Base-by-base conservation (phyloP, 2,888 invertebrate species). In the Actias luna region DNA sequence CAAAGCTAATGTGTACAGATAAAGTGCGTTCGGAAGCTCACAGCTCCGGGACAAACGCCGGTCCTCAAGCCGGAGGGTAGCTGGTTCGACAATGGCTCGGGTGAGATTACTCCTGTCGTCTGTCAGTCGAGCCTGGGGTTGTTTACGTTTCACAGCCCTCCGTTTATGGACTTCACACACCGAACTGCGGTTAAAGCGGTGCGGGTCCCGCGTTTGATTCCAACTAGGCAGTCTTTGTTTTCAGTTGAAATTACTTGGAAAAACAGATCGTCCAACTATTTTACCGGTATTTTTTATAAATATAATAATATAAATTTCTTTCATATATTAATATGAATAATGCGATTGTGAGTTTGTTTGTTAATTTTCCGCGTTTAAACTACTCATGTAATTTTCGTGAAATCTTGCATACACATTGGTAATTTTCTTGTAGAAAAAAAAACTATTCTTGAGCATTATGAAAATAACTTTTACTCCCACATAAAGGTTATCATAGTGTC, bases 91-190 rank as follows among this genome's bases (percentile, higher is more conserved):
- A 87, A 86, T 86, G 75, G 76, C 72, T 72, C 72, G 70, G 64
- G 82, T 75, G 87, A 87, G 89, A 88, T 88, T 88, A 89, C 88
- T 79, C 72, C 82, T 85, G 88, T 87, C 83, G 79, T 73, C 77
- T 80, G 84, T 84, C 86, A 81, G 73, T 64, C 67, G 70, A 22
- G 46, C 10, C 46, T 22, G 22, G 46, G 46, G 46, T 46, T 46
- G 46, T 46, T 46, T 46, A 46, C 46, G 46, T 46, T 46, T 46
- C 69, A 75, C 73, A 70, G 73, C 69, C 69, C 73, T 74, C 69
- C 22, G 46, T 46, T 46, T 46, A 46, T 46, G 46, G 22, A 46
- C 46, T 46, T 46, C 22, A 22, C 46, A 46, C 46, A 46, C 46
- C 22, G 46, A 46, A 46, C 22, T 46, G 46, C 46, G 46, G 46